phyloP scores from a whole-genome alignment of 1,140 invertebrate species.

The Brachionus asplanchnoidis region DNA sequence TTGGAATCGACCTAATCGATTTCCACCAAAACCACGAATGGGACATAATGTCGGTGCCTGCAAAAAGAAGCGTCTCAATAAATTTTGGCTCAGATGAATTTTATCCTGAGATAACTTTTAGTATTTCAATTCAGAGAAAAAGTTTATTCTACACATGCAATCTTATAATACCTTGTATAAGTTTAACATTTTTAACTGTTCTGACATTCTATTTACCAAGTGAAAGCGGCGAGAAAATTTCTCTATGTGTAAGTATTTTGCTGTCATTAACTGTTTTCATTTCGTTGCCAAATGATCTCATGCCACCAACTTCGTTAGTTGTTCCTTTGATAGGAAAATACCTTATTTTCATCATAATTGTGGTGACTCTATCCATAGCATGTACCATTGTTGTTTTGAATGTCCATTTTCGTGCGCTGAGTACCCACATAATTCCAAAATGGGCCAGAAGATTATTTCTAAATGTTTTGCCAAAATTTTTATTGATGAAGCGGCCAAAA shows the following conservation, averaged over 20 bases:
- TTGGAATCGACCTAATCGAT: slow-evolving; percentile 50
- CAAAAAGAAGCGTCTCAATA: slow-evolving; percentile 41
- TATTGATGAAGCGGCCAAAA: slow-evolving; percentile 53
- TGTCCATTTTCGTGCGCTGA: slow-evolving; percentile 53
- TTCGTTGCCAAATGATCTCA: slow-evolving; percentile 55
- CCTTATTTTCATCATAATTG: slow-evolving; percentile 56
- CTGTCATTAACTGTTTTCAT: slow-evolving; percentile 58
- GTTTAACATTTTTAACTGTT: slow-evolving; percentile 59
- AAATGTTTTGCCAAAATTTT: slow-evolving; percentile 54
- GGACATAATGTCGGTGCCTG: slow-evolving; percentile 93
- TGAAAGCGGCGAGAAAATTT: slow-evolving; percentile 57
- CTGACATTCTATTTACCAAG: slow-evolving; percentile 58
- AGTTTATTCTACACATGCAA: slow-evolving; percentile 58
- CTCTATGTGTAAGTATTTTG: slow-evolving; percentile 56
- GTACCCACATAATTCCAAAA: slow-evolving; percentile 55
- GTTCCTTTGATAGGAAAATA: slow-evolving; percentile 57
- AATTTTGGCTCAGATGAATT: slow-evolving; percentile 87
- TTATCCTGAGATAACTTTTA: slow-evolving; percentile 94
- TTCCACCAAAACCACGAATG: slow-evolving; percentile 79
- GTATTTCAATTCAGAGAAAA: slow-evolving; percentile 80
- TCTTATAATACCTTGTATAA: slow-evolving; percentile 56
- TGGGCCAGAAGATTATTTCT: slow-evolving; percentile 55
- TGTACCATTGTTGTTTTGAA: slow-evolving; percentile 55
- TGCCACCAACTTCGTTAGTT: slow-evolving; percentile 56
- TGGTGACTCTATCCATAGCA: slow-evolving; percentile 57